These are phyloP conservation scores for Parnassius mnemosyne DNA, from an alignment of 2,888 invertebrate species.

Conservation along the genomic window DNA sequence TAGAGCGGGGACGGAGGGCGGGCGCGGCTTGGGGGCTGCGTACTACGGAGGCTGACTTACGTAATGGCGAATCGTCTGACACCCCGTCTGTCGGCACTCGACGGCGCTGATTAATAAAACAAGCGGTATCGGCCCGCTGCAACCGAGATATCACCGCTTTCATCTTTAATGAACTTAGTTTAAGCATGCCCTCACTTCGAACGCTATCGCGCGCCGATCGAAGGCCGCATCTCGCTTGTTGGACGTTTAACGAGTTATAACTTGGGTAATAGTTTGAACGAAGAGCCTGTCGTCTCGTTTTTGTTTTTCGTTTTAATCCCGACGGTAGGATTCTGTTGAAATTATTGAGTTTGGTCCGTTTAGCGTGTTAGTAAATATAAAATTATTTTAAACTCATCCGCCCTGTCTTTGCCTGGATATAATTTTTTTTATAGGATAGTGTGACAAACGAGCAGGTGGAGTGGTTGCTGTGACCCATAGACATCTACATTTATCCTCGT, in stretches of 20 bases:
- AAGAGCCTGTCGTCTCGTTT: conserved; percentile 7
- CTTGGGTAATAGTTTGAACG: conserved; percentile 5
- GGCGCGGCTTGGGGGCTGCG: conserved; percentile 39
- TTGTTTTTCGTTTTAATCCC: background rate
- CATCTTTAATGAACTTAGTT: conserved; percentile 57
- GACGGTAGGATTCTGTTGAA: too few relatives aligned
- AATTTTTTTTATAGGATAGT: too few relatives aligned
- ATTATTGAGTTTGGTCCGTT: too few relatives aligned
- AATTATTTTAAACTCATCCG: too few relatives aligned
- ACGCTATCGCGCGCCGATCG: conserved; percentile 23
- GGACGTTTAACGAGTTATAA: conserved; percentile 14
- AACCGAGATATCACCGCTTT: conserved; percentile 55
- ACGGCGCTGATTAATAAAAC: conserved; percentile 72
- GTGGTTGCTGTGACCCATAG: too few relatives aligned
- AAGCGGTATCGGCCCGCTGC: conserved; percentile 58
- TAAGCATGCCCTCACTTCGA: conserved; percentile 33
- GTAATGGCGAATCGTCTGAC: conserved; percentile 75
- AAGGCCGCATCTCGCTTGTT: conserved; percentile 13
- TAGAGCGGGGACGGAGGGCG: conserved; percentile 49
- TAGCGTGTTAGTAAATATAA: too few relatives aligned
- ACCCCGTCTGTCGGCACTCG: conserved; percentile 62
- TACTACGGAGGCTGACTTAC: conserved; percentile 65
- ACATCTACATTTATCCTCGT: too few relatives aligned
- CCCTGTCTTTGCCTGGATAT: too few relatives aligned
- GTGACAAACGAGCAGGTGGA: too few relatives aligned